Evolutionary conservation across 92 coral and sea anemone genomes (phyloP).

Genomic region (Pocillopora meandrina): DNA sequence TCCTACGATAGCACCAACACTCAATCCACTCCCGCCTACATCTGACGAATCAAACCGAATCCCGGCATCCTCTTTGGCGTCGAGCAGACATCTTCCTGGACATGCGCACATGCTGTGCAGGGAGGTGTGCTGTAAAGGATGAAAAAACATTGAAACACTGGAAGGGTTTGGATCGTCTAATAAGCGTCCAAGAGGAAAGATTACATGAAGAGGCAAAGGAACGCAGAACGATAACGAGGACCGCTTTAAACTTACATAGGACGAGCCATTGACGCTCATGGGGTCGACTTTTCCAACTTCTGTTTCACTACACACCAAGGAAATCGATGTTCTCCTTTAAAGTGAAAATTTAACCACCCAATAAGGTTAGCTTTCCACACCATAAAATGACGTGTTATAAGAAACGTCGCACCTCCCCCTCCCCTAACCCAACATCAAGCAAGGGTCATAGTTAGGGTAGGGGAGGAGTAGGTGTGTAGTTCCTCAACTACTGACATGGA

Average conservation of each 20-base stretch:
- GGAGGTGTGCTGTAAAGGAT: slow-evolving; percentile 31
- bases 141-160: background rate
- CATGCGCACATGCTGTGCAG: slow-evolving; percentile 57
- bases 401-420: too few species aligned
- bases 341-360: background rate
- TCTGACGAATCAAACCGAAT: slow-evolving; percentile 4
- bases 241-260: slow-evolving; percentile 20
- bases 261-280: slow-evolving; percentile 20
- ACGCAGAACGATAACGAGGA: too few species aligned
- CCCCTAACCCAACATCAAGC: too few species aligned
- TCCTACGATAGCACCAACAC: slow-evolving; percentile 43
- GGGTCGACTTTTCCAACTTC: slow-evolving; percentile 61
- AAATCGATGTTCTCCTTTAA: slow-evolving; percentile 16
- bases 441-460: too few species aligned
- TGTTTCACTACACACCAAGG: slow-evolving; percentile 28
- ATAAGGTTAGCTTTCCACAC: background rate
- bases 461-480: too few species aligned
- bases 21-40: slow-evolving; percentile 15
- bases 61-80: background rate
- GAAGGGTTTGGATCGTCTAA: background rate
- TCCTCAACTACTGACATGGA: too few species aligned
- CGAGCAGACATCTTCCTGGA: slow-evolving; percentile 50
- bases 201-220: background rate
- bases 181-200: too few species aligned
- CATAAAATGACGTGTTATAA: too few species aligned